Conservation (phyloP, 64 coral and sea anemone species). For the Astreopora myriophthalma region DNA sequence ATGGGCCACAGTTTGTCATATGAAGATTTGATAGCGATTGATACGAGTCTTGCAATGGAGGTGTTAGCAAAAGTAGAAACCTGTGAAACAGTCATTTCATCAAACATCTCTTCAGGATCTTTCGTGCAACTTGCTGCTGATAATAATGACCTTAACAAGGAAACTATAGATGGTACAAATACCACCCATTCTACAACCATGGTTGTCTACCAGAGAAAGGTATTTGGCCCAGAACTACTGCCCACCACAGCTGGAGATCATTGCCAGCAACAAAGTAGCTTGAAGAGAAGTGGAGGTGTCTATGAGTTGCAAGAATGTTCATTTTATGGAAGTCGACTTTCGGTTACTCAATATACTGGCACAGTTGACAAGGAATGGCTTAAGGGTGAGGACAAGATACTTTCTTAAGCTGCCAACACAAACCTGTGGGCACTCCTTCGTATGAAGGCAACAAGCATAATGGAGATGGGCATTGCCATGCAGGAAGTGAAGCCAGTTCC, state of each 20-base stretch:
- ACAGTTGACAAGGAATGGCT: too few relatives aligned
- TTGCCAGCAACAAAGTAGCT: background rate
- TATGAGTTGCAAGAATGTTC: background rate
- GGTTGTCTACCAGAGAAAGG: background rate
- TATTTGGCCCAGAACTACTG: background rate
- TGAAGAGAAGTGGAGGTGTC: background rate
- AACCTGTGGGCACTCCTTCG: background rate
- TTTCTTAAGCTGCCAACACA: too few relatives aligned
- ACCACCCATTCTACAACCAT: constrained; percentile 12
- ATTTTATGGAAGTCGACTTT: too few relatives aligned
- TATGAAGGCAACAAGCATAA: background rate
- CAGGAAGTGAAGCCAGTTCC: background rate
- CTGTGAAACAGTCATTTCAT: background rate
- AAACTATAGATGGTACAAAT: background rate
- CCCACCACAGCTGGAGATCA: background rate
- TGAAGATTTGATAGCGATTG: too few relatives aligned
- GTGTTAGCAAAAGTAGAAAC: too few relatives aligned
- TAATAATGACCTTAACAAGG: background rate
- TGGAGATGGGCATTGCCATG: background rate
- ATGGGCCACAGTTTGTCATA: too few relatives aligned
- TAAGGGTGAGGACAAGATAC: too few relatives aligned
- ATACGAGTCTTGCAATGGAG: too few relatives aligned
- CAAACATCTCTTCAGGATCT: background rate
- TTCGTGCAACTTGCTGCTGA: background rate
- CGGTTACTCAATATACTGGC: too few relatives aligned